A percentile compares a stretch with the other conserved stretches of the same genome.
These are phyloP conservation scores for Gymnarchus niloticus DNA, from an alignment of 2,113 vertebrate species.

Conservation along the genomic window DNA sequence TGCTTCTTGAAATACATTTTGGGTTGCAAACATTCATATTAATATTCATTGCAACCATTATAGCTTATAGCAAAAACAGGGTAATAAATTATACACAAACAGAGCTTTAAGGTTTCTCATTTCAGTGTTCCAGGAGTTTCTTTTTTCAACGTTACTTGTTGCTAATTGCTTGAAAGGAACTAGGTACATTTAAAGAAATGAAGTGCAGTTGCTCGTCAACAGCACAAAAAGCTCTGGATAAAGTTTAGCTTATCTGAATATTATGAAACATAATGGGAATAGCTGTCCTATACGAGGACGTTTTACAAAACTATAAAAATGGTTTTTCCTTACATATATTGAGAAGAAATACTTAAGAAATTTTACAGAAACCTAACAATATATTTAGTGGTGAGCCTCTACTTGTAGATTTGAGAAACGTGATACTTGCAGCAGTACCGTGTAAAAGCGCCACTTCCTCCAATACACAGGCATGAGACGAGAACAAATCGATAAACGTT, in stretches of 20 bases:
- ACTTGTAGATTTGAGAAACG: neutral
- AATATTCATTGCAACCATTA: neutral
- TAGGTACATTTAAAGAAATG: neutral
- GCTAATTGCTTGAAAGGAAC: neutral
- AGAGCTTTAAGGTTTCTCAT: neutral
- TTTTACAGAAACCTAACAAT: neutral
- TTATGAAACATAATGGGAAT: neutral
- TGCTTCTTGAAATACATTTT: neutral
- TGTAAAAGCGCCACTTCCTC: slow-evolving; percentile 4
- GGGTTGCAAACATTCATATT: neutral
- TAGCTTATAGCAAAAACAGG: neutral
- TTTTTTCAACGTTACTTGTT: neutral
- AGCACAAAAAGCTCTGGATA: neutral
- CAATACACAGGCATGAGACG: slow-evolving; percentile 19
- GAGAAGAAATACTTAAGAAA: neutral
- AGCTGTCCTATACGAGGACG: neutral
- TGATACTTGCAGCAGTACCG: neutral
- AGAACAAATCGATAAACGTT: slow-evolving; percentile 29
- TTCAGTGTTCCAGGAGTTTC: neutral
- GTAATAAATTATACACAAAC: no score
- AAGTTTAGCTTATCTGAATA: neutral
- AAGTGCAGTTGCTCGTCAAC: neutral
- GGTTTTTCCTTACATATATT: neutral
- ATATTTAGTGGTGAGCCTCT: neutral
- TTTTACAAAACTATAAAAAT: neutral